Conservation (phyloP, 2,797 vertebrate species). For the Malacoctenus gilli region DNA sequence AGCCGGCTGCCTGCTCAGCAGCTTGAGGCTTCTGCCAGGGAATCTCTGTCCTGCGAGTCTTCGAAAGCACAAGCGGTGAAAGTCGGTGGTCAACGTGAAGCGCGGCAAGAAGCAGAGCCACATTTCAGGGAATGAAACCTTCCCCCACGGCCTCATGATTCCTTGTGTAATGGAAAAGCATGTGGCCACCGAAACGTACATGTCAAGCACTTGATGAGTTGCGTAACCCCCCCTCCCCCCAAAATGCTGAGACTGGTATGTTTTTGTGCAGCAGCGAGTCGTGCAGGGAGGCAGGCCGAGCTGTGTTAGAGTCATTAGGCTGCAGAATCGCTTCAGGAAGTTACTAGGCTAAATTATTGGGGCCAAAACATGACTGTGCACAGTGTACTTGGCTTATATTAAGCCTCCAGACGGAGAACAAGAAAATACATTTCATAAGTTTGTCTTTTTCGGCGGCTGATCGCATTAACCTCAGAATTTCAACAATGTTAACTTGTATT, state of each 20-base stretch:
- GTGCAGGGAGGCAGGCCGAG: not conserved
- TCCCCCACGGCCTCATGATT: not conserved
- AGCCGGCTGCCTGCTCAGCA: no score
- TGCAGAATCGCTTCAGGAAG: no score
- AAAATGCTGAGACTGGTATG: slow-evolving; percentile 14
- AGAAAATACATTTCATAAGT: no score
- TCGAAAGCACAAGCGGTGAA: not conserved
- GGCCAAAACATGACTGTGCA: no score
- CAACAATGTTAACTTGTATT: no score
- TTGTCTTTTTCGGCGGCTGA: no score
- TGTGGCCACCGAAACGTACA: slow-evolving; percentile 13
- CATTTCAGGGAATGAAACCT: not conserved
- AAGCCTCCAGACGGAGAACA: no score
- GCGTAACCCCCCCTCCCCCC: slow-evolving; percentile 22
- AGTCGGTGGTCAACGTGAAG: not conserved
- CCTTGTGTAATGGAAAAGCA: slow-evolving; percentile 24
- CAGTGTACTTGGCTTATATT: no score
- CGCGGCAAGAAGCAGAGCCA: not conserved
- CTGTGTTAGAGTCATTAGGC: not conserved
- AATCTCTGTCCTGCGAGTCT: no score
- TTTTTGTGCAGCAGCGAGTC: slow-evolving; percentile 14
- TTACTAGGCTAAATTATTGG: no score
- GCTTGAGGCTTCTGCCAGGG: no score
- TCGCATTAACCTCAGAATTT: no score
- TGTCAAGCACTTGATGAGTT: slow-evolving; percentile 21